phyloP scores from a whole-genome alignment of 2,888 invertebrate genomes.

The Cremastinae sp. region DNA sequence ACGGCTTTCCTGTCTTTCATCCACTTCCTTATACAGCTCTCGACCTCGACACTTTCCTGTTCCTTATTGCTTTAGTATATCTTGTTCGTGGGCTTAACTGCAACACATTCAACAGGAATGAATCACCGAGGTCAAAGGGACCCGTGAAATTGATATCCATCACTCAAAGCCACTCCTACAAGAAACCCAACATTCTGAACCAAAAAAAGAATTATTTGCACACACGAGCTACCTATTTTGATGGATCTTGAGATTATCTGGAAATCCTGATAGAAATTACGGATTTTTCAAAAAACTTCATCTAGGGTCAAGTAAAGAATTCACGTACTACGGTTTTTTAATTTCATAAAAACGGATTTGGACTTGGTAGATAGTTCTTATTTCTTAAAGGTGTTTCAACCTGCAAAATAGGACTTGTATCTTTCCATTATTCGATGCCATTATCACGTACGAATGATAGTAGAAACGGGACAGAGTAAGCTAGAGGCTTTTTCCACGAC shows the following conservation, averaged over 20 bases:
- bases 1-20: conserved; percentile 1
- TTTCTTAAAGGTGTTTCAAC: conserved; percentile 14
- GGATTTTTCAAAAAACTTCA: too few relatives aligned
- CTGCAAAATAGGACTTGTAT: conserved; percentile 13
- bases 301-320: too few relatives aligned
- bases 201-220: not conserved
- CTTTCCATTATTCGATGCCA: conserved; percentile 39
- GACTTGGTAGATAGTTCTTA: too few relatives aligned
- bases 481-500: conserved; percentile 15
- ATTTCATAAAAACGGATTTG: too few relatives aligned
- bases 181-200: not conserved
- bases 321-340: too few relatives aligned
- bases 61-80: conserved; percentile 23
- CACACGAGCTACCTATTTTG: not conserved
- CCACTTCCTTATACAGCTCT: not conserved
- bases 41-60: not conserved
- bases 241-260: too few relatives aligned
- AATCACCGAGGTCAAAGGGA: not conserved
- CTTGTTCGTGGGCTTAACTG: not conserved
- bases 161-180: not conserved
- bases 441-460: conserved; percentile 17
- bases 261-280: too few relatives aligned
- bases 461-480: conserved; percentile 28
- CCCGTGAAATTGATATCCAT: conserved; percentile 13
- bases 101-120: not conserved